These are phyloP conservation scores for Cyprinella venusta DNA, from an alignment of 2,797 vertebrate genomes.

Conservation along the genomic window DNA sequence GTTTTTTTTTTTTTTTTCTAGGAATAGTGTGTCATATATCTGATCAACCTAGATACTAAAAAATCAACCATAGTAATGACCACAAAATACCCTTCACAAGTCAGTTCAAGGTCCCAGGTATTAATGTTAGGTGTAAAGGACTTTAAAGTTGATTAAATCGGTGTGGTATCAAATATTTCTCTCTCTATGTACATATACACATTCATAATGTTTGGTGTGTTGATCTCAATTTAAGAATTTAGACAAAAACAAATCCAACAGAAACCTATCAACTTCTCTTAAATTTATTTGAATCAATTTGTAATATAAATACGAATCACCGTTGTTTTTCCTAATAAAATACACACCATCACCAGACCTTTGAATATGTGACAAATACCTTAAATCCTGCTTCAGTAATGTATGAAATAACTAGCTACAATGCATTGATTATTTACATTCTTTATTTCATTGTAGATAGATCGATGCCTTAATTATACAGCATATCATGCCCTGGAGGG, in stretches of 20 bases:
- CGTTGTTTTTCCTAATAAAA: neutral
- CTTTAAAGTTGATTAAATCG: neutral
- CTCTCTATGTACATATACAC: too few relatives aligned
- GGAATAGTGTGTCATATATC: neutral
- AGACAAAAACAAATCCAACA: neutral
- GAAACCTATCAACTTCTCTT: neutral
- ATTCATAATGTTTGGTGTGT: neutral
- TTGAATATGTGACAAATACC: neutral
- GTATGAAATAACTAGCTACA: neutral
- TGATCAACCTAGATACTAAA: neutral
- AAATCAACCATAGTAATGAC: neutral
- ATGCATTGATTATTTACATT: neutral
- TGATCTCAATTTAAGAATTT: neutral
- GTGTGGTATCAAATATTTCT: neutral
- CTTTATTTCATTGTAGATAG: neutral
- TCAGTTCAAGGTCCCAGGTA: neutral
- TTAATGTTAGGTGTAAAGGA: neutral
- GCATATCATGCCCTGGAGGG: constrained; percentile 54
- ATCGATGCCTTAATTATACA: neutral
- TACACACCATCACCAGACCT: neutral
- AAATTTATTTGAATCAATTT: neutral
- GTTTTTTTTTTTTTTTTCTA: too few relatives aligned
- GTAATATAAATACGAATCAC: neutral
- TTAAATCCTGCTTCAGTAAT: neutral
- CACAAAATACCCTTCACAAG: neutral